phyloP scores from a whole-genome alignment of 2,113 vertebrate genomes.

The Solea solea region DNA sequence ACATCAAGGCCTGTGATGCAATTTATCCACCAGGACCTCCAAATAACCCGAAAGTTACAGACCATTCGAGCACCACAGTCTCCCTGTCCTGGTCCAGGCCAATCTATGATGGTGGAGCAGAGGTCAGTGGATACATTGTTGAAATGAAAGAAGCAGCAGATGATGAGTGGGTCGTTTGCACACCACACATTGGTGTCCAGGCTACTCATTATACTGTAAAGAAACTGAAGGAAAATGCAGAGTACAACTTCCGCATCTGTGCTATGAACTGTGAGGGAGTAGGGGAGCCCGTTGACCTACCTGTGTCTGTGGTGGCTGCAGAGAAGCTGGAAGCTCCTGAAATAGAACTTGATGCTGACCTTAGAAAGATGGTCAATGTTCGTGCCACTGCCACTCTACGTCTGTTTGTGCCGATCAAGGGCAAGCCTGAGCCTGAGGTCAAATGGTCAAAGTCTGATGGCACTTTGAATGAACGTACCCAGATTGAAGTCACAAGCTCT shows the following conservation, averaged over 20 bases:
- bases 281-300: conserved; percentile 90
- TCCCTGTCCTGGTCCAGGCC: conserved; percentile 94
- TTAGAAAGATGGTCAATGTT: conserved; percentile 93
- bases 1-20: conserved; percentile 93
- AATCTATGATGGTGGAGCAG: conserved; percentile 95
- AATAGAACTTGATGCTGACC: conserved; percentile 95
- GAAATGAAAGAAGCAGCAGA: conserved; percentile 88
- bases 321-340: conserved; percentile 95
- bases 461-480: conserved; percentile 89
- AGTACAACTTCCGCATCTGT: conserved; percentile 96
- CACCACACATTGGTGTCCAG: conserved; percentile 88
- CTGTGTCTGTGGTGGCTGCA: conserved; percentile 87
- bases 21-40: conserved; percentile 94
- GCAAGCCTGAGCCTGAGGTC: conserved; percentile 96
- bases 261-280: conserved; percentile 95
- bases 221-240: conserved; percentile 92
- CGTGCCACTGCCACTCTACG: conserved; percentile 91
- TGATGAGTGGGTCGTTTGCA: conserved; percentile 93
- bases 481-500: conserved; percentile 94
- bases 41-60: conserved; percentile 93
- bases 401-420: conserved; percentile 96
- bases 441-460: conserved; percentile 96
- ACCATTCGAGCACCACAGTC: conserved; percentile 92
- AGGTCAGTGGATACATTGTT: conserved; percentile 90
- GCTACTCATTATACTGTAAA: conserved; percentile 90